Base-by-base conservation (phyloP, 1,140 invertebrate genomes). In the Ctenoplectra terminalis region DNA sequence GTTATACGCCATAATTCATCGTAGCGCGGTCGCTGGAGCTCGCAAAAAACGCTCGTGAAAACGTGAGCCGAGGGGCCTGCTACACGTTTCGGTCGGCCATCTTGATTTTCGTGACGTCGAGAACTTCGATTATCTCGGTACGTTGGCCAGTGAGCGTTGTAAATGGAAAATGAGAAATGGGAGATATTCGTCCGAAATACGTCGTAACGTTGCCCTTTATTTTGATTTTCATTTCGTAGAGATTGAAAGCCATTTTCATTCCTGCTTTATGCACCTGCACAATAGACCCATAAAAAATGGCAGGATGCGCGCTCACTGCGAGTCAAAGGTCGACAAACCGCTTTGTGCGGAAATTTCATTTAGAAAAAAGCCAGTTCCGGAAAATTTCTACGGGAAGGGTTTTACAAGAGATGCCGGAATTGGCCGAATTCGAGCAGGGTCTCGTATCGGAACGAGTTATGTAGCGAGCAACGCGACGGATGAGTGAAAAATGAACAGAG, bases 401-500 rank as follows among this genome's bases (percentile, higher is more conserved):
- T 40, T 20, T 23, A 23, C 37, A 37, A 0, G 26, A 7, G n/a
- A 29, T 8, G 34, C 9, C 20, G n/a, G 8, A 52, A 78, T 71
- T 60, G 54, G 34, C 23, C 29, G 17, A n/a, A 78, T 78, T 60
- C 66, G 23, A 58, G 64, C 75, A 0, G 23, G n/a, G 13, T 34
- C 63, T 58, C 15, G 43, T 66, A 50, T 69, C 50, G 1, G 50
- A 37, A 15, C 2, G n/a, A 13, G n/a, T 3, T 23, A 63, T 34
- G 58, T 23, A 61, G 58, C 31, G 58, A 23, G 17, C 29, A 20
- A 8, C 29, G 40, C 46, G 48, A 9, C 17, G 63, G 86, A 90
- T 86, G 88, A 89, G 87, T 91, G 90, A 92, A 90, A 92, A 92
- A 92, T 90, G 90, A 89, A 88, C 84, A 87, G 86, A 79, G 85